phyloP scores from a whole-genome alignment of 1,140 invertebrate species.

The Drosophila nigrodunni region DNA sequence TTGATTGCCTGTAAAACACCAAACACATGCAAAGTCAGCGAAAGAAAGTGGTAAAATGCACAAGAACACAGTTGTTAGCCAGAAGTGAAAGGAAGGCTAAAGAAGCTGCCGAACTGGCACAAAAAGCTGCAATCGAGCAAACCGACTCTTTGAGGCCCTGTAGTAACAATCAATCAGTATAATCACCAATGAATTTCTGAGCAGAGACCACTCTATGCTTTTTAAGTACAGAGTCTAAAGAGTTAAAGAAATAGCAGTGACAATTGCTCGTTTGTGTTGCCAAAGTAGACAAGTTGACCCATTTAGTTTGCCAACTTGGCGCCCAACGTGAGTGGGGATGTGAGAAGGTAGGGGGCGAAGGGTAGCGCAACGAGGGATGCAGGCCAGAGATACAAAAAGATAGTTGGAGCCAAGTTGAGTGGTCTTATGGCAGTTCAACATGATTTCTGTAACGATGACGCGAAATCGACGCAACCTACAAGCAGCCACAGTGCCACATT shows the following conservation, averaged over 20 bases:
- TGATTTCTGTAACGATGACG: constrained; percentile 47
- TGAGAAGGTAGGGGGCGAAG: neutral
- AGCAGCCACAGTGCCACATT: constrained; percentile 15
- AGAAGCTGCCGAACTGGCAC: neutral
- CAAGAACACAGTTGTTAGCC: constrained; percentile 20
- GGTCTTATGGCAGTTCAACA: constrained; percentile 32
- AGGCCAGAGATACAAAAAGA: constrained; percentile 19
- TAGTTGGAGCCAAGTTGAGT: constrained; percentile 14
- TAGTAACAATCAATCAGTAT: no score
- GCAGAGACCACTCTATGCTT: no score
- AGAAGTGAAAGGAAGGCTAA: constrained; percentile 14
- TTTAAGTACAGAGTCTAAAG: no score
- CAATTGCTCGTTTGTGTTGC: constrained; percentile 68
- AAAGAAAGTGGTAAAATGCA: constrained; percentile 19
- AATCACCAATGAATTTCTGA: no score
- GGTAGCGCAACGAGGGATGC: neutral
- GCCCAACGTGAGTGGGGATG: neutral
- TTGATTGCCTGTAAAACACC: constrained; percentile 29
- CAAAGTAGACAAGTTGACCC: constrained; percentile 74
- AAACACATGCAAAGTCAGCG: constrained; percentile 65
- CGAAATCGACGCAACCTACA: constrained; percentile 43
- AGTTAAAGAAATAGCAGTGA: constrained; percentile 42
- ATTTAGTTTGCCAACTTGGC: constrained; percentile 47
- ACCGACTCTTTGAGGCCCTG: no score
- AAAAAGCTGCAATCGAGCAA: neutral